These are phyloP conservation scores for Pelusios castaneus DNA, from an alignment of 2,113 vertebrate genomes.

Conservation along the genomic window DNA sequence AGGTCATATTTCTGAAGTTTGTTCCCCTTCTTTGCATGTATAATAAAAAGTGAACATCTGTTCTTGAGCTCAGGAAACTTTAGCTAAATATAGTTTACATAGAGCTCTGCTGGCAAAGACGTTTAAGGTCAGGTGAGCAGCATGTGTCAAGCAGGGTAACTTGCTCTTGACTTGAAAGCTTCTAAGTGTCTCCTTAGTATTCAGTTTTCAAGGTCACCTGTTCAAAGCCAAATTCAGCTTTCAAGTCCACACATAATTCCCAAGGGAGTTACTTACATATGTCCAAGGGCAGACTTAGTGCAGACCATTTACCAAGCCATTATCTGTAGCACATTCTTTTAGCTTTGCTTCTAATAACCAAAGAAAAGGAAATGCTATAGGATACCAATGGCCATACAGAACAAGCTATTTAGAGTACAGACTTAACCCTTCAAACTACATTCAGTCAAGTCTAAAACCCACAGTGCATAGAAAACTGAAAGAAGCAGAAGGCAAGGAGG, in stretches of 20 bases:
- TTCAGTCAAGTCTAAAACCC: background rate
- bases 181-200: slow-evolving; percentile 7
- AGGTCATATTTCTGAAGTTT: slow-evolving; percentile 29
- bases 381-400: background rate
- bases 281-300: background rate
- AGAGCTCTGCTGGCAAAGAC: slow-evolving; percentile 46
- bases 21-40: slow-evolving; percentile 8
- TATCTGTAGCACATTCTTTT: background rate
- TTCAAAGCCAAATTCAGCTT: background rate
- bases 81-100: slow-evolving; percentile 60
- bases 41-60: slow-evolving; percentile 33
- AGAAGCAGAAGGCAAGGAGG: background rate
- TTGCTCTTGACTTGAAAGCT: background rate
- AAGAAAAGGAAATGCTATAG: background rate
- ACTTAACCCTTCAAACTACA: background rate
- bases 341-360: background rate
- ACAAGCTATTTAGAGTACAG: background rate
- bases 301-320: background rate
- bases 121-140: slow-evolving; percentile 69
- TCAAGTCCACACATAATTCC: background rate
- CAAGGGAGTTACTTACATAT: background rate
- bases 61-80: slow-evolving; percentile 26
- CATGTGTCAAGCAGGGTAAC: background rate
- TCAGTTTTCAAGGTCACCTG: background rate
- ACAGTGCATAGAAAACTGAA: slow-evolving; percentile 35